Percentiles rank a stretch among this genome's conserved stretches.
Evolutionary conservation across 2,888 invertebrate genomes (phyloP).

Genomic region (Terebella lapidaria): DNA sequence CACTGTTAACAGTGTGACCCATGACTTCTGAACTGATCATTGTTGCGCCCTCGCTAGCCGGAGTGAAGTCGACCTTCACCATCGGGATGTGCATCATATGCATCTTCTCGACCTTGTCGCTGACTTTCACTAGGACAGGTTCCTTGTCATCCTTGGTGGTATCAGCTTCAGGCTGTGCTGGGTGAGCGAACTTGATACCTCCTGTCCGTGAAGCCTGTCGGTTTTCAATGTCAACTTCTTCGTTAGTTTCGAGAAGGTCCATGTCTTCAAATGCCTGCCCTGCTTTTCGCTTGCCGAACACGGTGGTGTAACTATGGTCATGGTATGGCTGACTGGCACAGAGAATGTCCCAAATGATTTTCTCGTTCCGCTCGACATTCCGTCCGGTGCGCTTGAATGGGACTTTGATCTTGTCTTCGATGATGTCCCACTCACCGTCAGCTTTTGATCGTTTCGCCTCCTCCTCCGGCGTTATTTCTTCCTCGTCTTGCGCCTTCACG

Average conservation of each 20-base stretch:
- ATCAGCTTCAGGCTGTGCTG: not conserved
- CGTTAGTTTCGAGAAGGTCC: not conserved
- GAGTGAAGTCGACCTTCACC: not conserved
- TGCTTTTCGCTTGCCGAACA: not conserved
- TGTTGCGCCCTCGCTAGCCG: not conserved
- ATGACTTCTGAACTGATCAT: not conserved
- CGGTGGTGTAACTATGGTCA: constrained; percentile 2
- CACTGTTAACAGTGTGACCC: not conserved
- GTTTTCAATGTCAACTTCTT: not conserved
- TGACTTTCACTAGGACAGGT: not conserved
- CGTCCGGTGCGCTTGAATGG: not conserved
- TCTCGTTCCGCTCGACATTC: not conserved
- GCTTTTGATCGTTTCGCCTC: not conserved
- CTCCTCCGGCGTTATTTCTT: not conserved
- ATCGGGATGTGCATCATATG: not conserved
- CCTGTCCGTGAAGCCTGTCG: not conserved
- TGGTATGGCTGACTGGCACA: constrained; percentile 1
- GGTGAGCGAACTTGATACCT: not conserved
- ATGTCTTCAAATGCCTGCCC: constrained; percentile 52
- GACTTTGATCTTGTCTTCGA: not conserved
- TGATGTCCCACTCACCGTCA: not conserved
- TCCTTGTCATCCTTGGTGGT: not conserved
- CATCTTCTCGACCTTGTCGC: not conserved
- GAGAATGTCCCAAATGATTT: not conserved
- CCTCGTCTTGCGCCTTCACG: not conserved